phyloP scores from a whole-genome alignment of 1,140 invertebrate species.

The Drosophila albomicans region DNA sequence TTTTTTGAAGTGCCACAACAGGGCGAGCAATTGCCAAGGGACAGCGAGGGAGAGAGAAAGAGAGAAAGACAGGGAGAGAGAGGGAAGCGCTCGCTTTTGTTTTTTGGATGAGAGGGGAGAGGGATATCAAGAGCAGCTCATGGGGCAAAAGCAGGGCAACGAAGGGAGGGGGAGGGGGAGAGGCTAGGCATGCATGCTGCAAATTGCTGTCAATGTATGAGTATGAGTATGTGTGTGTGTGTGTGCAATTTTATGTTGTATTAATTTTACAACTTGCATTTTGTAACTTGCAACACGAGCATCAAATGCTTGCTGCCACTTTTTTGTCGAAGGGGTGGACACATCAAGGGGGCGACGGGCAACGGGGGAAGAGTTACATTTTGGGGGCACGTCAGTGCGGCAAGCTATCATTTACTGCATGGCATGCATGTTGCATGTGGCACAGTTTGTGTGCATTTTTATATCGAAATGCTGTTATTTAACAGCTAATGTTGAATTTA shows the following conservation, averaged over 20 bases:
- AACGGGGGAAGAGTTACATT: neutral
- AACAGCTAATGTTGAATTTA: neutral
- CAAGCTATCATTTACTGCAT: conserved; percentile 10
- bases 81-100: neutral
- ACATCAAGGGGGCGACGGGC: neutral
- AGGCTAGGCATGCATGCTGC: conserved; percentile 35
- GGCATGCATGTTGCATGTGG: neutral
- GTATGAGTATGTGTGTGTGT: conserved; percentile 13
- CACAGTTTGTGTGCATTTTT: neutral
- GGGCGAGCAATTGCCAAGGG: conserved; percentile 6
- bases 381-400: neutral
- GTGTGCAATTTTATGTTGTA: conserved; percentile 64
- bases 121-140: conserved; percentile 3
- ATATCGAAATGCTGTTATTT: conserved; percentile 11
- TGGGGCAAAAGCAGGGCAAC: neutral
- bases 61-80: neutral
- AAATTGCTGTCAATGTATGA: conserved; percentile 48
- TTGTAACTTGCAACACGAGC: conserved; percentile 41
- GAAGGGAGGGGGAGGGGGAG: neutral
- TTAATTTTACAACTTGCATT: conserved; percentile 75
- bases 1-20: conserved; percentile 74
- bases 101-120: neutral
- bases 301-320: conserved; percentile 13
- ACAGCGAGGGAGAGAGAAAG: too few species aligned
- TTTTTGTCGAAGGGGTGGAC: neutral